phyloP scores from a whole-genome alignment of 2,888 invertebrate genomes.

The Nephrotoma guestfalica region DNA sequence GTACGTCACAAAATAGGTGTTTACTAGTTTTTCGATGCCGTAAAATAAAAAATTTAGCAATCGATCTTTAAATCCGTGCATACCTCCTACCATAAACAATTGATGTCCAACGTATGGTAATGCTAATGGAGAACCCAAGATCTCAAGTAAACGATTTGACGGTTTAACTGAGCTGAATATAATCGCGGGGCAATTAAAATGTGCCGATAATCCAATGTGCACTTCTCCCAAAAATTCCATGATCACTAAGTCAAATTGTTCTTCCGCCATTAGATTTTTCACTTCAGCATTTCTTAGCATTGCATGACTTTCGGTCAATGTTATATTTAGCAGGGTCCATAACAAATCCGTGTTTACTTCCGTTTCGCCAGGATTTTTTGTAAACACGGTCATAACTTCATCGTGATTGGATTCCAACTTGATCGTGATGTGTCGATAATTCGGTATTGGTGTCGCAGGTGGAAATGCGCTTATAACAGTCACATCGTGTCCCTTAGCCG shows the following conservation, averaged over 20 bases:
- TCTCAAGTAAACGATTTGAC: not conserved
- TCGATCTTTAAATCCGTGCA: not conserved
- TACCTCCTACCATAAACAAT: not conserved
- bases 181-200: slow-evolving; percentile 23
- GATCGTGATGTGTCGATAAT: not conserved
- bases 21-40: not conserved
- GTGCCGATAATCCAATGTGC: slow-evolving; percentile 9
- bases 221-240: not conserved
- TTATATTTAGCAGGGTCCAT: not conserved
- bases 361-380: not conserved
- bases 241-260: not conserved
- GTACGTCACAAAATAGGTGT: not conserved
- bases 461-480: not conserved
- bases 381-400: not conserved
- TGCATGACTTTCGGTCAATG: not conserved
- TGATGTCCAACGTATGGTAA: not conserved
- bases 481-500: not conserved
- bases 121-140: not conserved
- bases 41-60: not conserved
- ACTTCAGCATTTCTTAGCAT: not conserved
- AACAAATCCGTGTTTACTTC: not conserved
- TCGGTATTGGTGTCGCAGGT: not conserved
- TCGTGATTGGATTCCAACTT: not conserved
- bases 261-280: not conserved
- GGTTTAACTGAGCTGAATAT: not conserved